Evolutionary conservation across 30 jellyfish, hydroid and myxozoan species (phyloP).

Genomic region (Pelagia noctiluca): DNA sequence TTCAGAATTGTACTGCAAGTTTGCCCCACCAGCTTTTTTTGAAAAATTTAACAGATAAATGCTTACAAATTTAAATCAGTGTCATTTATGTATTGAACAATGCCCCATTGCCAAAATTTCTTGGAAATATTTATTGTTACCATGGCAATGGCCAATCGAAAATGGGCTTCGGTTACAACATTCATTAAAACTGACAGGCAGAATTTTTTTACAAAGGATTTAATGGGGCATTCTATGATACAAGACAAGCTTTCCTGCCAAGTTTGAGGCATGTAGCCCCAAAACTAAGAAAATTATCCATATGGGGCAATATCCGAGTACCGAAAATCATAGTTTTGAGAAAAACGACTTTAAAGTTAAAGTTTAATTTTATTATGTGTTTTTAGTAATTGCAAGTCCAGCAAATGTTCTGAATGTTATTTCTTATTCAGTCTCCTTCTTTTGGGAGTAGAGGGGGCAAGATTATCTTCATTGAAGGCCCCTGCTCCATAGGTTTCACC

Average conservation of each 20-base stretch:
- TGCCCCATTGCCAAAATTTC: not conserved
- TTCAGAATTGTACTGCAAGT: not conserved
- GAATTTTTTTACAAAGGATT: no score
- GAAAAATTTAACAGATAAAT: not conserved
- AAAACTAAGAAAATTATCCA: not conserved
- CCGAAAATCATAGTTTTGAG: not conserved
- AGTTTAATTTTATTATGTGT: not conserved
- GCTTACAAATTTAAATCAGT: not conserved
- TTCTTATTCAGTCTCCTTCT: not conserved
- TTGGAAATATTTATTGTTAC: not conserved
- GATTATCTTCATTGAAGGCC: constrained; percentile 1
- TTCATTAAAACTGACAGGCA: not conserved
- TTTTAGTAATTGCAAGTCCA: not conserved
- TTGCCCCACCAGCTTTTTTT: not conserved
- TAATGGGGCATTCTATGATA: not conserved
- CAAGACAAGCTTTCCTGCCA: not conserved
- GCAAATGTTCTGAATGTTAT: not conserved
- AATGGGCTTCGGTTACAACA: not conserved
- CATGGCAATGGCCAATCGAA: not conserved
- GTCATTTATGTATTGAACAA: not conserved
- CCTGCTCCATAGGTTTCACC: no score
- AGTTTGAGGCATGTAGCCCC: not conserved
- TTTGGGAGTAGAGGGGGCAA: constrained; percentile 1
- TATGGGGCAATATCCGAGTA: not conserved
- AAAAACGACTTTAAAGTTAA: not conserved